Evolutionary conservation across 2,797 vertebrate genomes (phyloP).

Genomic region (Cossypha polioptera): DNA sequence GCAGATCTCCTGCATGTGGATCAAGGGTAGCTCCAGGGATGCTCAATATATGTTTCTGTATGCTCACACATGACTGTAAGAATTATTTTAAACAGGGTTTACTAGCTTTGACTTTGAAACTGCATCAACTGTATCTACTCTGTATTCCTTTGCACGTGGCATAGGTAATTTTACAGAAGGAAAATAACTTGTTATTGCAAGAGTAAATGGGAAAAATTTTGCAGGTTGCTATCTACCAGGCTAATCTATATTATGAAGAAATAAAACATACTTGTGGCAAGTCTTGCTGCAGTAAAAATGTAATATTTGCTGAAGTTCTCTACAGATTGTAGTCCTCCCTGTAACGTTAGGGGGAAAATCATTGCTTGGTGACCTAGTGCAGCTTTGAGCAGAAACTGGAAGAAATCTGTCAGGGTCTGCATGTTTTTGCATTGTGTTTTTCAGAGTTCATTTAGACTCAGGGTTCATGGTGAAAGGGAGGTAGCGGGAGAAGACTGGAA

Average conservation of each 20-base stretch:
- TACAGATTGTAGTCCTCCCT: not conserved
- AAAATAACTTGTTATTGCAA: not conserved
- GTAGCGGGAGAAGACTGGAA: not conserved
- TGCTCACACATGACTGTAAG: not conserved
- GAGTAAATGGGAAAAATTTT: not conserved
- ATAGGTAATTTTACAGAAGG: not conserved
- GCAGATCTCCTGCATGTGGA: accelerated
- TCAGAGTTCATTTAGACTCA: not conserved
- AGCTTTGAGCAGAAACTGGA: not conserved
- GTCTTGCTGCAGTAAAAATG: not conserved
- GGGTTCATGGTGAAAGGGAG: not conserved
- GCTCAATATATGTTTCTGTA: not conserved
- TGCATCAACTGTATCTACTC: accelerated
- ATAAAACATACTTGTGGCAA: not conserved
- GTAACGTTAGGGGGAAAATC: not conserved
- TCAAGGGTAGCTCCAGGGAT: not conserved
- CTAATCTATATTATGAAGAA: not conserved
- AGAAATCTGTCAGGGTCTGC: not conserved
- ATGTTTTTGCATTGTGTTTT: not conserved
- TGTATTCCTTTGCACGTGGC: accelerated
- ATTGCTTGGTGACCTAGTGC: not conserved
- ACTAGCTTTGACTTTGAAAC: not conserved
- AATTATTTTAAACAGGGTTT: not conserved
- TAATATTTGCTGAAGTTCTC: not conserved
- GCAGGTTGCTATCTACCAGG: not conserved